Conservation (phyloP, 2,888 invertebrate species). For the Eupithecia subumbrata region DNA sequence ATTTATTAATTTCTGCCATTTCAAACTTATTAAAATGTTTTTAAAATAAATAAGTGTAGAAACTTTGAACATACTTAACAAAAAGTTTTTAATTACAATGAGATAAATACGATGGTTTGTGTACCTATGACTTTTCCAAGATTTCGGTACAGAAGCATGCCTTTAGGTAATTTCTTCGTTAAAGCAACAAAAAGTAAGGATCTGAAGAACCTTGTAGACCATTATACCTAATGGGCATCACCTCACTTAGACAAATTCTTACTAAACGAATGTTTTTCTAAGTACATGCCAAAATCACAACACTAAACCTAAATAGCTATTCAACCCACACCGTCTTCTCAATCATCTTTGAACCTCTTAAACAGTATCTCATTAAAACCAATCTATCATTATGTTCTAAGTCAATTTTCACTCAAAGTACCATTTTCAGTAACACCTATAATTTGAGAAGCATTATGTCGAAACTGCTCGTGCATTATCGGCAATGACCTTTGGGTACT, state of each 20-base stretch:
- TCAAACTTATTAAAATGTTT: not conserved
- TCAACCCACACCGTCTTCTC: constrained; percentile 18
- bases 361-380: constrained; percentile 38
- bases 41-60: not conserved
- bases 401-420: constrained; percentile 44
- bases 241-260: not conserved
- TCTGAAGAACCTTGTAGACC: not conserved
- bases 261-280: not conserved
- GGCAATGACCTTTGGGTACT: constrained; percentile 59
- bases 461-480: constrained; percentile 52
- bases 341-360: constrained; percentile 24
- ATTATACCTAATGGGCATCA: not conserved
- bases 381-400: constrained; percentile 44
- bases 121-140: not conserved
- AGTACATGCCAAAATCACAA: not conserved
- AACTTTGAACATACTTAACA: not conserved
- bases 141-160: not conserved
- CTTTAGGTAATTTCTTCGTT: not conserved
- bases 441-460: constrained; percentile 46
- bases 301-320: constrained; percentile 15
- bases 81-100: not conserved
- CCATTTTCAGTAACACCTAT: constrained; percentile 45
- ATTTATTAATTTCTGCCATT: constrained; percentile 20
- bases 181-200: not conserved
- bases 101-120: not conserved